phyloP scores from a whole-genome alignment of 1,140 invertebrate species.

The Zophobas morio region DNA sequence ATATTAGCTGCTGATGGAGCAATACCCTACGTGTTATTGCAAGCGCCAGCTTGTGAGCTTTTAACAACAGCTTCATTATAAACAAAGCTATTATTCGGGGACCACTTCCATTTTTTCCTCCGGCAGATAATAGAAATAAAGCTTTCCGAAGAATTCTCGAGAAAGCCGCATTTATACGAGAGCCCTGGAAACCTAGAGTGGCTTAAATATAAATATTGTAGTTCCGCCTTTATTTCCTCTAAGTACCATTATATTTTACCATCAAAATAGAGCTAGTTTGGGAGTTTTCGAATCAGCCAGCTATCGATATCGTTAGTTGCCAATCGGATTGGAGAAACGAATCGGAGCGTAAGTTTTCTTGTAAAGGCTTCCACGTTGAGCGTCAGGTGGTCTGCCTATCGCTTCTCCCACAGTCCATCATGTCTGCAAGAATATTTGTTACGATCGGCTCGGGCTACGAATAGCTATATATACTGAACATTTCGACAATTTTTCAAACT shows the following conservation, averaged over 20 bases:
- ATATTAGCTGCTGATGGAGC: constrained; percentile 55
- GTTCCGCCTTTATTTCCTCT: neutral
- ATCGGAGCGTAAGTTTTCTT: constrained; percentile 51
- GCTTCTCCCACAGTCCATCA: constrained; percentile 52
- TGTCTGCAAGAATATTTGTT: constrained; percentile 51
- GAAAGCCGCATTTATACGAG: neutral
- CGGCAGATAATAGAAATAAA: neutral
- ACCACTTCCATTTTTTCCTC: neutral
- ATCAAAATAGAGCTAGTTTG: constrained; percentile 13
- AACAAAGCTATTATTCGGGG: constrained; percentile 47
- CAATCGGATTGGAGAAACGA: constrained; percentile 49
- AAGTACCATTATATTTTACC: constrained; percentile 25
- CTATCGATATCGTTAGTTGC: constrained; percentile 46
- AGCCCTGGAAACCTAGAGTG: neutral
- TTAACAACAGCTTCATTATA: constrained; percentile 51
- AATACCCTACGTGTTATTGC: constrained; percentile 52
- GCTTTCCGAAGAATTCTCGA: neutral
- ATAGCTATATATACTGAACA: constrained; percentile 40
- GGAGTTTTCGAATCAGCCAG: constrained; percentile 9
- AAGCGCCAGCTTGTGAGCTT: constrained; percentile 51
- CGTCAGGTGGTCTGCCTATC: constrained; percentile 45
- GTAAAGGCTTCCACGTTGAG: constrained; percentile 41
- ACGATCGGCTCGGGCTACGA: constrained; percentile 48
- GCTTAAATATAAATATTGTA: constrained; percentile 7
- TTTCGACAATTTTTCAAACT: constrained; percentile 48